Evolutionary conservation across 2,797 vertebrate genomes (phyloP).

Genomic region (Eidolon dupreanum): DNA sequence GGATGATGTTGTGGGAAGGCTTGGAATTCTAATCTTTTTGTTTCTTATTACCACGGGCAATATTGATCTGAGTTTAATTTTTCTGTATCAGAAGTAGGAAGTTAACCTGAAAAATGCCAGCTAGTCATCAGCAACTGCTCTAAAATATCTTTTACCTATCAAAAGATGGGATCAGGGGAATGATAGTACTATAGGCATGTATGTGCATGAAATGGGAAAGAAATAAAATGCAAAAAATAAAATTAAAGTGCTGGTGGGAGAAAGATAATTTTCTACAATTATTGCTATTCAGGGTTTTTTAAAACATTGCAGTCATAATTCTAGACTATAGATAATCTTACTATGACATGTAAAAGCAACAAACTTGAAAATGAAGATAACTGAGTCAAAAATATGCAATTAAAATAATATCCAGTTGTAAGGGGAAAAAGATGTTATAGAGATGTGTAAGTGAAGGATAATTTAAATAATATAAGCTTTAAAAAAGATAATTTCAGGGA

Average conservation of each 20-base stretch:
- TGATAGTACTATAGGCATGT: background rate
- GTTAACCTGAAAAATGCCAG: slow-evolving; percentile 30
- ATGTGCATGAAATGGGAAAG: background rate
- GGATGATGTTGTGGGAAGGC: slow-evolving; percentile 15
- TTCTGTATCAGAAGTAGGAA: slow-evolving; percentile 44
- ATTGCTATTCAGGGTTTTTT: background rate
- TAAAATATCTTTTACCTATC: background rate
- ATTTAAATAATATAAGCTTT: slow-evolving; percentile 36
- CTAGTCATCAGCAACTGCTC: background rate
- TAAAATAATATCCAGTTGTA: slow-evolving; percentile 4
- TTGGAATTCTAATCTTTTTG: slow-evolving; percentile 32
- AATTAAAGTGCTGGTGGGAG: background rate
- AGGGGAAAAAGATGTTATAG: background rate
- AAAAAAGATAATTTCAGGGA: background rate
- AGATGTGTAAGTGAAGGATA: background rate
- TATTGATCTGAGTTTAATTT: slow-evolving; percentile 23
- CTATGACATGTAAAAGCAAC: background rate
- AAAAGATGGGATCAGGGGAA: background rate
- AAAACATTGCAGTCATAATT: background rate
- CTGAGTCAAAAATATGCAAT: background rate
- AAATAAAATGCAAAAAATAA: background rate
- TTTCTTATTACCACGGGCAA: background rate
- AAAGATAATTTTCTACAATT: slow-evolving; percentile 34
- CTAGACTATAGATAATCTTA: background rate
- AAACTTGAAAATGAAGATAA: slow-evolving; percentile 29